phyloP scores from a whole-genome alignment of 2,113 vertebrate genomes.

The Herpailurus yagouaroundi region DNA sequence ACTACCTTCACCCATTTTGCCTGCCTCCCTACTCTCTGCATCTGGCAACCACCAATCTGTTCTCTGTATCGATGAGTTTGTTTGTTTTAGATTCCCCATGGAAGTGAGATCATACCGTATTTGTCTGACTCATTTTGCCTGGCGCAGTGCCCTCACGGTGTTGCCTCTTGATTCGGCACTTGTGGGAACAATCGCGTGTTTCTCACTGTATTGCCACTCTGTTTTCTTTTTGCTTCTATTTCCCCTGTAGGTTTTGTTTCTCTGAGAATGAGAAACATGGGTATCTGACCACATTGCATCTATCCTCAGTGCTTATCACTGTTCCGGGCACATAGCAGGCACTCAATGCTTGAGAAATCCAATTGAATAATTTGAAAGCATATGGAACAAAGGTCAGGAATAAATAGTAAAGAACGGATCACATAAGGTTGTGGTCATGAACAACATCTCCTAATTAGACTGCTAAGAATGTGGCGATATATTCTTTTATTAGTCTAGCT shows the following conservation, averaged over 20 bases:
- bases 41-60: not conserved
- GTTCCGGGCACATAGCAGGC: not conserved
- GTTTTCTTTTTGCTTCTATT: not conserved
- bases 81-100: not conserved
- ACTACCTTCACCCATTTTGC: not conserved
- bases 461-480: not conserved
- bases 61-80: not conserved
- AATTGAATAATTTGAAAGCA: not conserved
- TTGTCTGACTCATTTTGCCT: not conserved
- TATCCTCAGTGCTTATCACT: not conserved
- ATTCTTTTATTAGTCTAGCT: not conserved
- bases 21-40: too few relatives aligned
- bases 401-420: slow-evolving; percentile 16
- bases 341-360: not conserved
- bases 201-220: not conserved
- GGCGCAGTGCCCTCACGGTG: not conserved
- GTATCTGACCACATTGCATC: not conserved
- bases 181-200: not conserved
- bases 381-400: slow-evolving; percentile 9
- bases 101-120: not conserved
- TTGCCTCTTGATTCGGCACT: not conserved
- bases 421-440: not conserved
- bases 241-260: not conserved
- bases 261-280: not conserved
- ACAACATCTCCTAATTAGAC: not conserved